Conservation (phyloP, 1,140 invertebrate genomes). For the Conopomorpha cramerella region DNA sequence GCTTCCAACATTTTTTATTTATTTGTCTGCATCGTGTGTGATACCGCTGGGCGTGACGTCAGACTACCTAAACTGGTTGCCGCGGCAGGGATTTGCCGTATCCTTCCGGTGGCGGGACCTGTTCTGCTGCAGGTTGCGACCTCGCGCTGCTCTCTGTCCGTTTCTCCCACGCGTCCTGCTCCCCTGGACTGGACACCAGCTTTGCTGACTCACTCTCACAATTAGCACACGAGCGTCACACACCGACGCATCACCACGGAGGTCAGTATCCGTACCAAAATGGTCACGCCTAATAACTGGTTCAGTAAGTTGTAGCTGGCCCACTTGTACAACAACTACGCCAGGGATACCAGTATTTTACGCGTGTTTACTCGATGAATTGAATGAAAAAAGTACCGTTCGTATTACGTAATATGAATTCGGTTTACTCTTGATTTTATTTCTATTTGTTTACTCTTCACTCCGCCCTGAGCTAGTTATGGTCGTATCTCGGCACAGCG, state of each 20-base stretch:
- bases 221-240: conserved; percentile 44
- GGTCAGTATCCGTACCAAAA: conserved; percentile 57
- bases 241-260: conserved; percentile 40
- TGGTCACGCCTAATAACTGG: conserved; percentile 60
- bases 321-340: conserved; percentile 48
- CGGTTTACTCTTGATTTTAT: too few relatives aligned
- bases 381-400: conserved; percentile 27
- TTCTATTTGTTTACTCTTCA: too few relatives aligned
- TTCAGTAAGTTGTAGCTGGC: conserved; percentile 49
- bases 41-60: conserved; percentile 58
- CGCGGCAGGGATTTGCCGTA: conserved; percentile 58
- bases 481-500: too few relatives aligned
- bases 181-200: conserved; percentile 29
- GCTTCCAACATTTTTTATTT: conserved; percentile 60
- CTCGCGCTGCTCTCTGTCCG: conserved; percentile 33
- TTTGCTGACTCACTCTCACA: conserved; percentile 43
- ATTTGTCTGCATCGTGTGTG: conserved; percentile 57
- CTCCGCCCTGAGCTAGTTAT: too few relatives aligned
- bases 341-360: conserved; percentile 49
- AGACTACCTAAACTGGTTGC: conserved; percentile 59
- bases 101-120: conserved; percentile 57
- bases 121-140: conserved; percentile 52
- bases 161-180: too few relatives aligned
- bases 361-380: conserved; percentile 29
- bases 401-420: conserved; percentile 2